phyloP scores from a whole-genome alignment of 2,888 invertebrate genomes.

The Tiliacea aurago region DNA sequence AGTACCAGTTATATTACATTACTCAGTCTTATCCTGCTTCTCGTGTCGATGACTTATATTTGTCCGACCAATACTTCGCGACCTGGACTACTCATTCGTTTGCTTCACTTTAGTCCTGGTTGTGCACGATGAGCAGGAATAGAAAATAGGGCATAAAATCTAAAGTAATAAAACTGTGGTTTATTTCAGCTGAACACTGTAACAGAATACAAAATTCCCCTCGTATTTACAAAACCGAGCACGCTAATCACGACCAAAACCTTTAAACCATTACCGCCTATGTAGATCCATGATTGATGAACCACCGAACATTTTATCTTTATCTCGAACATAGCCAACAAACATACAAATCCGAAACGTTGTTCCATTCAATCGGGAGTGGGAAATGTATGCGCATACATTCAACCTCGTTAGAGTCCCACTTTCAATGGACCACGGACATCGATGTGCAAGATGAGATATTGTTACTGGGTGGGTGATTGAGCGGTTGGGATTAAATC shows the following conservation, averaged over 20 bases:
- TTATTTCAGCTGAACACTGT: constrained; percentile 4
- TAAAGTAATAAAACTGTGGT: background rate
- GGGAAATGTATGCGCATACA: constrained; percentile 87
- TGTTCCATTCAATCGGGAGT: constrained; percentile 79
- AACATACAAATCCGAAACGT: constrained; percentile 77
- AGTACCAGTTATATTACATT: no score
- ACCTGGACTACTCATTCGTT: background rate
- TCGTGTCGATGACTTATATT: background rate
- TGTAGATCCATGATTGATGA: constrained; percentile 53
- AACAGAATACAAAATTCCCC: background rate
- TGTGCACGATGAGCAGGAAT: background rate
- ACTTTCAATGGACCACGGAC: constrained; percentile 70
- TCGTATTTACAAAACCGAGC: background rate
- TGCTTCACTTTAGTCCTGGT: background rate
- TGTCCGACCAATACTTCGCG: background rate
- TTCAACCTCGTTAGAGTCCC: constrained; percentile 82
- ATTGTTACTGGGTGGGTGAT: constrained; percentile 38
- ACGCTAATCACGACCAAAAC: constrained; percentile 29
- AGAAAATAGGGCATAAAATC: background rate
- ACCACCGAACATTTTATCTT: constrained; percentile 54
- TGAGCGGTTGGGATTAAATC: constrained; percentile 28
- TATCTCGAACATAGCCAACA: constrained; percentile 58
- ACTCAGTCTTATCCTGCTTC: background rate
- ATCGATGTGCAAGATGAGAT: constrained; percentile 65
- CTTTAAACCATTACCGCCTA: constrained; percentile 20